These are phyloP conservation scores for Lathamus discolor DNA, from an alignment of 2,113 vertebrate species.

Conservation along the genomic window DNA sequence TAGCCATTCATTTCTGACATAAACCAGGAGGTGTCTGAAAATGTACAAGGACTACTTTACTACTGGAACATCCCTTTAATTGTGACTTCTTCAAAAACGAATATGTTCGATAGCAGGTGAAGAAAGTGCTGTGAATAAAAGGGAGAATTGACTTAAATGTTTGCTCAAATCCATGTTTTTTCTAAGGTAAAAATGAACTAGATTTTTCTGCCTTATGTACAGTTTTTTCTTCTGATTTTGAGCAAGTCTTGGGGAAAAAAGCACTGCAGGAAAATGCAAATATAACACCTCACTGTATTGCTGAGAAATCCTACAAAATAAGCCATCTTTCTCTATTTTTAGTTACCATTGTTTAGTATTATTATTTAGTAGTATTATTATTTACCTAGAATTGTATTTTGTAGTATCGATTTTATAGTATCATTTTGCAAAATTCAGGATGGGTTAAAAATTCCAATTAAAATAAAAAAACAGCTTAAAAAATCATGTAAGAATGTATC, in stretches of 20 bases:
- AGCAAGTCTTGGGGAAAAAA: neutral
- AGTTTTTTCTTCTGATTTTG: neutral
- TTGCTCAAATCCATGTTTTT: neutral
- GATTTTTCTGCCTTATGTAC: neutral
- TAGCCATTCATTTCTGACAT: slow-evolving; percentile 67
- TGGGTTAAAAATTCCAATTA: neutral
- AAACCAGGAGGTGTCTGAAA: slow-evolving; percentile 39
- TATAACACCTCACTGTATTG: neutral
- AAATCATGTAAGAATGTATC: neutral
- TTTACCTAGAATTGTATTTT: neutral
- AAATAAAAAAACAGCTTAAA: neutral
- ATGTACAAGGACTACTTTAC: slow-evolving; percentile 23
- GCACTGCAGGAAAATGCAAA: neutral
- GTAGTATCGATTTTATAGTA: neutral
- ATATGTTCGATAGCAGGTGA: neutral
- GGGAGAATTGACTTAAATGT: neutral
- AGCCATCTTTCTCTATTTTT: neutral
- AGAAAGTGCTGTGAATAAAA: neutral
- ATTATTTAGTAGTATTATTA: neutral
- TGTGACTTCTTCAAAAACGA: slow-evolving; percentile 2
- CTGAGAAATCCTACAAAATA: neutral
- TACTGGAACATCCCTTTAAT: neutral
- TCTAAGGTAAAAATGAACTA: neutral
- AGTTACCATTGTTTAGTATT: neutral
- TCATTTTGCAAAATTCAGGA: neutral